A percentile compares a stretch with the other conserved stretches of the same genome.
Conservation (phyloP, 2,888 invertebrate genomes). For the Lagria hirta region DNA sequence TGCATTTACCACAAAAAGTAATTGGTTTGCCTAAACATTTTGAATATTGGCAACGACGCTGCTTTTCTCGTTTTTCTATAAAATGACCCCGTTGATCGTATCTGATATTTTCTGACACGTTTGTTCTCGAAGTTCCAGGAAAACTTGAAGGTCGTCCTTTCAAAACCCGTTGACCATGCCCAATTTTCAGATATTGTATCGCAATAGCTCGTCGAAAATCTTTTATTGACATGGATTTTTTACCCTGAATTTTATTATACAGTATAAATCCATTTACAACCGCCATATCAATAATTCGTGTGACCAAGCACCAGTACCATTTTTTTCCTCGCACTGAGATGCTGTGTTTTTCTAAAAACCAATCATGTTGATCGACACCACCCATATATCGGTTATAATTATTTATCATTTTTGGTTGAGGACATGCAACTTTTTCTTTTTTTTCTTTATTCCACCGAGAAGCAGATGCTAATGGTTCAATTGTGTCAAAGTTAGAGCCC, state of each 20-base stretch:
- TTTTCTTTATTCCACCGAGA: too few species aligned
- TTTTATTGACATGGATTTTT: constrained; percentile 25
- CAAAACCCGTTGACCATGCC: constrained; percentile 24
- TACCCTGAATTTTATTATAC: constrained; percentile 23
- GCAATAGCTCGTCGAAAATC: constrained; percentile 28
- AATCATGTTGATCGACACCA: constrained; percentile 32
- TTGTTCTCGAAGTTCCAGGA: constrained; percentile 15
- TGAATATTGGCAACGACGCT: too few species aligned
- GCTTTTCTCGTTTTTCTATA: constrained; percentile 24
- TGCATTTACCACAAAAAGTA: too few species aligned
- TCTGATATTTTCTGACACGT: constrained; percentile 16
- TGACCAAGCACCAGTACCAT: constrained; percentile 33
- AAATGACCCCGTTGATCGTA: constrained; percentile 18
- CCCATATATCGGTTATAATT: constrained; percentile 28
- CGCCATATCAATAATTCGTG: constrained; percentile 29
- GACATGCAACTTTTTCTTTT: constrained; percentile 5
- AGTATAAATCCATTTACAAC: constrained; percentile 12
- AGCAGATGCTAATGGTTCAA: too few species aligned
- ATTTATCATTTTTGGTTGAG: constrained; percentile 21
- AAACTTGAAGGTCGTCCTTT: constrained; percentile 22
- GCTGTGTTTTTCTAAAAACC: constrained; percentile 29
- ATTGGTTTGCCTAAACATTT: too few species aligned
- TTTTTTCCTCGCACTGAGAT: constrained; percentile 30
- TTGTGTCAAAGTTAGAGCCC: too few species aligned
- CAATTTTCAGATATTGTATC: constrained; percentile 30